Evolutionary conservation across 2,113 vertebrate species (phyloP).

Genomic region (Heterochromis multidens): DNA sequence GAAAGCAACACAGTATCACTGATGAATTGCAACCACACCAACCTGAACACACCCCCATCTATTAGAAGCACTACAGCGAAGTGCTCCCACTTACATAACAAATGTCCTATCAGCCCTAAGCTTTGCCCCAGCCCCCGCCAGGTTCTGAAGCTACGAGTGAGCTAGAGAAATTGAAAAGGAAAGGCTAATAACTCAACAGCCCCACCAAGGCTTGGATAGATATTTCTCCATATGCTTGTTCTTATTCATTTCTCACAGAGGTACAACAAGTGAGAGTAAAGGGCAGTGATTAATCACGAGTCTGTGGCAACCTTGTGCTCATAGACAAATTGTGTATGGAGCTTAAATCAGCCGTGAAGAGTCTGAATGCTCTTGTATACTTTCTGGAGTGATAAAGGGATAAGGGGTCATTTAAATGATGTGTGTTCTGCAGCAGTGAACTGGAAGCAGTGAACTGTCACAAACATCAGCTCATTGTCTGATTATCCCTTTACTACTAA

Average conservation of each 20-base stretch:
- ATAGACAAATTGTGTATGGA: slow-evolving; percentile 6
- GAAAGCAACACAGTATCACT: slow-evolving; percentile 51
- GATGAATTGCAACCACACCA: slow-evolving; percentile 59
- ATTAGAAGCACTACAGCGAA: slow-evolving; percentile 17
- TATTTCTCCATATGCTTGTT: slow-evolving; percentile 32
- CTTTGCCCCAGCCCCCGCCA: not conserved
- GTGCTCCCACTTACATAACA: slow-evolving; percentile 42
- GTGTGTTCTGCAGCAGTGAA: not conserved
- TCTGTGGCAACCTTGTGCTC: not conserved
- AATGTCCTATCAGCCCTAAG: slow-evolving; percentile 43
- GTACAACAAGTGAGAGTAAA: slow-evolving; percentile 27
- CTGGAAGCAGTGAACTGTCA: not conserved
- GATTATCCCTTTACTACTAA: not conserved
- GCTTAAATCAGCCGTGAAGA: slow-evolving; percentile 19
- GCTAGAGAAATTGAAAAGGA: slow-evolving; percentile 42
- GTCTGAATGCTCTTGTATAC: not conserved
- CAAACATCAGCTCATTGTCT: not conserved
- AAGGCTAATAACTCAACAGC: slow-evolving; percentile 48
- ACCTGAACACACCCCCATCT: slow-evolving; percentile 31
- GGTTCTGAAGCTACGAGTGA: slow-evolving; percentile 5
- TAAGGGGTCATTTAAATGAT: not conserved
- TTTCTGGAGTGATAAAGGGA: not conserved
- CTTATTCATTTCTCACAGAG: slow-evolving; percentile 37
- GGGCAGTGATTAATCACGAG: slow-evolving; percentile 33
- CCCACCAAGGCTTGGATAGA: not conserved